Conservation (phyloP, 2,113 vertebrate genomes). For the Podarcis cretensis region DNA sequence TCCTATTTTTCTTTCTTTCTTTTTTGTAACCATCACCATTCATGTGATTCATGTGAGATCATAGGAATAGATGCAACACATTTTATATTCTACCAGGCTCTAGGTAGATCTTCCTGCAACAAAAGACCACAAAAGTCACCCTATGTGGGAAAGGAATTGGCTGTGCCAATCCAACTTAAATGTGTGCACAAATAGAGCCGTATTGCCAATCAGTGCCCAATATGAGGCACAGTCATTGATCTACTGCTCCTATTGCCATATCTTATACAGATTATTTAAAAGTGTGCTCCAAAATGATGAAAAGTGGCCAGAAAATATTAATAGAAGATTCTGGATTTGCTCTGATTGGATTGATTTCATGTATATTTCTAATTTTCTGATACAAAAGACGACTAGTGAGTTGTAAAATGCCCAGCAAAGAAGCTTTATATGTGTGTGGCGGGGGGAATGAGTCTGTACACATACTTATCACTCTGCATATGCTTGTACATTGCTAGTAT, state of each 20-base stretch:
- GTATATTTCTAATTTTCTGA: not conserved
- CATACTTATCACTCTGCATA: not conserved
- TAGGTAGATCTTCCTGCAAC: not conserved
- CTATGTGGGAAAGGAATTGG: not conserved
- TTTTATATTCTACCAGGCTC: not conserved
- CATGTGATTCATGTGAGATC: not conserved
- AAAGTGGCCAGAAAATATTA: not conserved
- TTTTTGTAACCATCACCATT: not conserved
- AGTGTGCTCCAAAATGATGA: not conserved
- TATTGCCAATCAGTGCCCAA: not conserved
- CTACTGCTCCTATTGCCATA: not conserved
- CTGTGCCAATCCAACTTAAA: not conserved
- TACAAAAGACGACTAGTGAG: not conserved
- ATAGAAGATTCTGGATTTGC: not conserved
- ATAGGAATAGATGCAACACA: not conserved
- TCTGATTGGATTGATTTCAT: not conserved
- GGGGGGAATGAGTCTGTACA: not conserved
- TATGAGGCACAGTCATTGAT: not conserved
- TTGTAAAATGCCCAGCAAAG: not conserved
- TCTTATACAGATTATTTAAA: not conserved
- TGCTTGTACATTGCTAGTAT: not conserved
- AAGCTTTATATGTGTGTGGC: not conserved
- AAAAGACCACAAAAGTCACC: not conserved
- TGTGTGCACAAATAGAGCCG: not conserved
- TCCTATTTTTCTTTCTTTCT: not conserved